Conservation (phyloP, 2,888 invertebrate species). For the Neocrepidodera transversa region DNA sequence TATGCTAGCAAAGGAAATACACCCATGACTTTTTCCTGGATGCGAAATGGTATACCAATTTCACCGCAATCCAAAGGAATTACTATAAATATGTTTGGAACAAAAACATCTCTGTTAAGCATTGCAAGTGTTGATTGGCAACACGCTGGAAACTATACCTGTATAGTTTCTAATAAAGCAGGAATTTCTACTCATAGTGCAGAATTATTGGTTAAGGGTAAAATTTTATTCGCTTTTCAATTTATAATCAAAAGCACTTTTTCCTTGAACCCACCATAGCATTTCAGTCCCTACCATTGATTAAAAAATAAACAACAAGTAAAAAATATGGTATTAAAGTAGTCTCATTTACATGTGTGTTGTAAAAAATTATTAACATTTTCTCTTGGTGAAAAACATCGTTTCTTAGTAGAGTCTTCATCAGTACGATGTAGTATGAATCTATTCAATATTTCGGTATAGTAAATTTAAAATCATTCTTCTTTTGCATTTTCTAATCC, state of each 20-base stretch:
- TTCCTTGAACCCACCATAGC: too few relatives aligned
- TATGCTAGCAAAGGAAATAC: constrained; percentile 71
- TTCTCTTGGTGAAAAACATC: constrained; percentile 72
- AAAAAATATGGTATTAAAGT: too few relatives aligned
- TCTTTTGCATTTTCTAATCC: too few relatives aligned
- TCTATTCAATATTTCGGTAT: too few relatives aligned
- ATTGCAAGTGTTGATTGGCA: constrained; percentile 64
- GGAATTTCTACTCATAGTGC: constrained; percentile 63
- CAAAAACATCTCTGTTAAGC: constrained; percentile 70
- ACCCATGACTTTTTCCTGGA: constrained; percentile 79
- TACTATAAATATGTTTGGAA: constrained; percentile 68
- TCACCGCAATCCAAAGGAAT: constrained; percentile 63
- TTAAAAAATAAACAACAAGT: too few relatives aligned
- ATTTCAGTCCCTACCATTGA: too few relatives aligned
- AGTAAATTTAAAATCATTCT: too few relatives aligned
- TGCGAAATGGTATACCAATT: constrained; percentile 68
- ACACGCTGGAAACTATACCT: constrained; percentile 67
- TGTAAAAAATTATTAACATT: constrained; percentile 79
- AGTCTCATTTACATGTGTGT: constrained; percentile 63
- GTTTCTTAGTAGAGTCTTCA: constrained; percentile 64
- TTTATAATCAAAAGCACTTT: not conserved
- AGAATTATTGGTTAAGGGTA: constrained; percentile 66
- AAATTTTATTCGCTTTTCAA: not conserved
- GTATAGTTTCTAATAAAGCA: constrained; percentile 64
- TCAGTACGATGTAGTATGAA: constrained; percentile 66